Conservation (phyloP, 2,113 vertebrate species). For the Poecile atricapillus region DNA sequence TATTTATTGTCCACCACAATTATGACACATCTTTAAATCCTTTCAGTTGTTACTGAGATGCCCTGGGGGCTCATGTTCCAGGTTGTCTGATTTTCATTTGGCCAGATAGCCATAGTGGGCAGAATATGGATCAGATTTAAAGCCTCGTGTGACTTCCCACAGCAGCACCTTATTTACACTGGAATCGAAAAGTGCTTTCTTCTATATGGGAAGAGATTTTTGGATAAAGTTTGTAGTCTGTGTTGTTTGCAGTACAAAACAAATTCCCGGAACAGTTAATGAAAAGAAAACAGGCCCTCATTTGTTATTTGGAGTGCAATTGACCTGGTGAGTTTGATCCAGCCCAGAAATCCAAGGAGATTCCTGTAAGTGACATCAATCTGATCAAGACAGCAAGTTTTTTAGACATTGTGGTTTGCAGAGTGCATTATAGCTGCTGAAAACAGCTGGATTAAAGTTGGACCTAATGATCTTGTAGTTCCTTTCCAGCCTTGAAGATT, state of each 20-base stretch:
- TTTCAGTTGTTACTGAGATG: not conserved
- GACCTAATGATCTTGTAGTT: not conserved
- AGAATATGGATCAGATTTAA: not conserved
- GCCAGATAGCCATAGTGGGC: not conserved
- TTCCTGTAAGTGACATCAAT: not conserved
- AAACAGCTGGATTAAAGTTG: not conserved
- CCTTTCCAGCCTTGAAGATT: not conserved
- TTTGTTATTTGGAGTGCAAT: not conserved
- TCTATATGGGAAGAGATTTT: not conserved
- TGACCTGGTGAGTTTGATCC: not conserved
- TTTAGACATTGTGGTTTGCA: not conserved
- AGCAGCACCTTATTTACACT: not conserved
- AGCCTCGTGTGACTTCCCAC: not conserved
- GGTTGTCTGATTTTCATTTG: not conserved
- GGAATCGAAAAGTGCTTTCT: not conserved
- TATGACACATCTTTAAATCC: not conserved
- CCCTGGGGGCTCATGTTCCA: not conserved
- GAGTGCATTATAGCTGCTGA: not conserved
- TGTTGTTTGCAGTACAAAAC: not conserved
- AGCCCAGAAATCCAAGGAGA: not conserved
- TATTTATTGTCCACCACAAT: conserved; percentile 13
- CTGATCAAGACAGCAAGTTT: not conserved
- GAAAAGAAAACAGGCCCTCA: not conserved
- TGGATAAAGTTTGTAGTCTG: not conserved
- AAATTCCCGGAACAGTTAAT: not conserved